Base-by-base conservation (phyloP, 2,888 invertebrate species). In the Drosophila aldrichi region DNA sequence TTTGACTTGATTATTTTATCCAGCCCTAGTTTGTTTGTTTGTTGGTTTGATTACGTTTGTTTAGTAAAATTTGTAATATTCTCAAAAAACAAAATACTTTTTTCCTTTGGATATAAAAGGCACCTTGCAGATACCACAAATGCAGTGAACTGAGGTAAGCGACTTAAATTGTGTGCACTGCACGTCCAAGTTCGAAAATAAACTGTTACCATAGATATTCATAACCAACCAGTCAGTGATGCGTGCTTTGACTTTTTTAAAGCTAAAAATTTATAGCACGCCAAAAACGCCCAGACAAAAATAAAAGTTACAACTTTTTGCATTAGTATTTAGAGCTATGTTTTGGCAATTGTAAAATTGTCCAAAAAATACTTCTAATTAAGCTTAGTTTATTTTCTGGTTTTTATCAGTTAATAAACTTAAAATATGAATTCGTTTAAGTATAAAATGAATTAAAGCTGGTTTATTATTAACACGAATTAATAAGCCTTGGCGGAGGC, bases 381-480 rank as follows among this genome's bases (percentile, higher is more conserved):
- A 41, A 55, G 38, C 41, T 68, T 43, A 51, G 14, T 69, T 69
- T 70, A 69, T 69, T 70, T 43, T 25, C 9, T 56, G n/a, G 6
- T 46, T 41, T 12, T 44, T 25, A 18, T 34, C 66, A 20, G 20
- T 20, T 18, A 38, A 29, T 48, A n/a, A 57, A 46, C 52, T 49
- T 43, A 67, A 57, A 18, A 9, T 22, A 36, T 6, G 44, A 16
- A 46, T 34, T 29, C 16, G 22, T 58, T 48, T 38, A 59, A 22
- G 41, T 40, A 36, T 55, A 67, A 60, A 69, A 57, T 70, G 44
- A 56, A 64, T 80, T 79, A 82, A 81, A 84, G 77, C 81, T 82
- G 48, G 18, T 16, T 20, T 64, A 70, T 69, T 72, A 90, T 80
- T 92, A 92, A 85, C 92, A 92, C 46, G 92, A 88, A 75, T 92